Conservation (phyloP, 1,140 invertebrate species). For the Drosophila arizonae region DNA sequence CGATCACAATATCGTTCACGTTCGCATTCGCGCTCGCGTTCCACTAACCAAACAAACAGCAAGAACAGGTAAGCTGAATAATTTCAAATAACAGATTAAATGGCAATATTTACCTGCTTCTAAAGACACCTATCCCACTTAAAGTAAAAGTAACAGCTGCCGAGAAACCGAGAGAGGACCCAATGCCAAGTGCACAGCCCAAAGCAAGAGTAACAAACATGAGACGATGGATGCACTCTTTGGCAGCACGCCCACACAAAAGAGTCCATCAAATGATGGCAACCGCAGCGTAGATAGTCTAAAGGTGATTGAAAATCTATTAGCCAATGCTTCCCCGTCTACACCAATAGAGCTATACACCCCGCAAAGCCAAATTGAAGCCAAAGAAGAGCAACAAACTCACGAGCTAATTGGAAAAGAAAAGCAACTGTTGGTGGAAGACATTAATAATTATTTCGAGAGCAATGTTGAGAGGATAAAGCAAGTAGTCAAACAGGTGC, state of each 20-base stretch:
- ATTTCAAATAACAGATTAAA: neutral
- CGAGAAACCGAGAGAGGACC: neutral
- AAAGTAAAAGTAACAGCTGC: slow-evolving; percentile 2
- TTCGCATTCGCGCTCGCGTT: slow-evolving; percentile 13
- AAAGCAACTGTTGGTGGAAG: neutral
- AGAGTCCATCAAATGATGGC: neutral
- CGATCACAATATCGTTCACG: slow-evolving; percentile 17
- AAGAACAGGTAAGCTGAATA: slow-evolving; percentile 33
- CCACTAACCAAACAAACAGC: slow-evolving; percentile 4
- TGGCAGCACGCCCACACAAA: slow-evolving; percentile 14
- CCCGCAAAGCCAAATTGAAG: neutral
- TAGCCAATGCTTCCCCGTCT: neutral
- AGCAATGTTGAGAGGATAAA: neutral
- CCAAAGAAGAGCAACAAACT: neutral
- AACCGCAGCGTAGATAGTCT: neutral
- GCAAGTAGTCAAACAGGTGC: neutral
- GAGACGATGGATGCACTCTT: neutral
- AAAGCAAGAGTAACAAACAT: neutral
- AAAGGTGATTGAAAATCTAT: neutral
- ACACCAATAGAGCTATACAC: slow-evolving; percentile 5
- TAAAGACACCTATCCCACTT: slow-evolving; percentile 12
- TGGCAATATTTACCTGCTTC: neutral
- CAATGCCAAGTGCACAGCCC: neutral
- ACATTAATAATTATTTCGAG: slow-evolving; percentile 13
- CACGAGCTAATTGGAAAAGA: neutral